A percentile compares a stretch with the other conserved stretches of the same genome.
Conservation (phyloP, 1,140 invertebrate species). For the Chironomus tepperi region DNA sequence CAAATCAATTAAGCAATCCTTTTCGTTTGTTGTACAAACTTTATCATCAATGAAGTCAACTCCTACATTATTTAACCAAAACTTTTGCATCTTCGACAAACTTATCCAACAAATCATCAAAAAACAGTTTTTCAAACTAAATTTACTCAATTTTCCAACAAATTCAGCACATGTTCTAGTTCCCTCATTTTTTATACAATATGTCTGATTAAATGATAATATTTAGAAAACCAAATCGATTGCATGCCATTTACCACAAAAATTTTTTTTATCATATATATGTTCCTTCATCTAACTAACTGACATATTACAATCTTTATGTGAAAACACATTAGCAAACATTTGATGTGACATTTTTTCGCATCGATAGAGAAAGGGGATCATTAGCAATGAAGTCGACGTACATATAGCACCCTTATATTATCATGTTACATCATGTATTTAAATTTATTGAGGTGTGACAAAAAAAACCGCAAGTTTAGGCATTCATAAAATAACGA, state of each 20-base stretch:
- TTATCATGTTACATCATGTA: too few species aligned
- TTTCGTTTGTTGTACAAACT: too few species aligned
- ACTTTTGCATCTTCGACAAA: too few species aligned
- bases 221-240: neutral
- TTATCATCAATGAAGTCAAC: too few species aligned
- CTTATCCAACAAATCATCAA: too few species aligned
- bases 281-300: neutral
- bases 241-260: neutral
- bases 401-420: too few species aligned
- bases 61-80: too few species aligned
- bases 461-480: neutral
- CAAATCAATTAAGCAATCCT: too few species aligned
- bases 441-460: neutral
- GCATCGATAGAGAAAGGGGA: neutral
- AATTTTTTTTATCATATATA: neutral
- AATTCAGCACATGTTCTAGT: neutral
- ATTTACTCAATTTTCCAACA: neutral
- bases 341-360: conserved; percentile 1
- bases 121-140: neutral
- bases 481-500: too few species aligned
- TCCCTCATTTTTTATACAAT: too few species aligned
- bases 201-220: neutral
- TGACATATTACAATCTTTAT: neutral
- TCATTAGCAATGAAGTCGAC: neutral
- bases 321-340: neutral